Percentiles rank a stretch among this genome's conserved stretches.
phyloP scores from a whole-genome alignment of 92 coral and sea anemone species.

The Palythoa grandiflora region DNA sequence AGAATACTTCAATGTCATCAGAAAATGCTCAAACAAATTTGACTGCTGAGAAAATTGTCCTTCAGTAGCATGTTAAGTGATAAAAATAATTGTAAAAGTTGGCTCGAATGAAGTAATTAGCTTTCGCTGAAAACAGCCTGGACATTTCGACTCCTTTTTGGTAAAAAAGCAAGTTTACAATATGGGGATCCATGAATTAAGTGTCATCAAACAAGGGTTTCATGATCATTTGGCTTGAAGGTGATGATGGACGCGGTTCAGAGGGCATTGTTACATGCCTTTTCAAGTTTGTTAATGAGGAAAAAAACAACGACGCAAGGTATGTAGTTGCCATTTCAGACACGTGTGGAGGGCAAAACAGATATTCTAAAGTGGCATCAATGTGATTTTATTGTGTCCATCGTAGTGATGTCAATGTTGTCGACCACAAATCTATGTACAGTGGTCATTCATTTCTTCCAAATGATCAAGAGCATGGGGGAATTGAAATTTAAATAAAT shows the following conservation, averaged over 20 bases:
- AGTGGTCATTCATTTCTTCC: constrained; percentile 53
- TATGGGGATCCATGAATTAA: background rate
- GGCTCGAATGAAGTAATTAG: too few relatives aligned
- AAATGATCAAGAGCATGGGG: constrained; percentile 40
- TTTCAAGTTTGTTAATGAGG: constrained; percentile 17
- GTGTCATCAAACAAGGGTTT: background rate
- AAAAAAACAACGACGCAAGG: background rate
- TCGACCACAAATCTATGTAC: constrained; percentile 45
- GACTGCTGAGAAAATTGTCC: too few relatives aligned
- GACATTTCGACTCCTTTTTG: too few relatives aligned
- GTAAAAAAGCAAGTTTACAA: background rate
- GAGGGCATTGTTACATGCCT: constrained; percentile 18
- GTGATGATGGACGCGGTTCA: background rate
- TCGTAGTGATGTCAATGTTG: background rate
- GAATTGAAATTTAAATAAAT: constrained; percentile 2
- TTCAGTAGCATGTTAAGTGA: too few relatives aligned
- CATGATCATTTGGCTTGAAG: background rate
- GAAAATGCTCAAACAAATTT: too few relatives aligned
- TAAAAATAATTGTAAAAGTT: too few relatives aligned
- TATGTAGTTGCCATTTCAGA: constrained; percentile 20
- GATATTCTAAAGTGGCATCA: constrained; percentile 1
- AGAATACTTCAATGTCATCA: too few relatives aligned
- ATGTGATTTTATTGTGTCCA: constrained; percentile 33
- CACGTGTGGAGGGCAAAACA: constrained; percentile 33
- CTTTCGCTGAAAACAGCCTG: too few relatives aligned